A percentile compares a stretch with the other conserved stretches of the same genome.
Conservation (phyloP, 2,113 vertebrate genomes). For the Thunnus thynnus region DNA sequence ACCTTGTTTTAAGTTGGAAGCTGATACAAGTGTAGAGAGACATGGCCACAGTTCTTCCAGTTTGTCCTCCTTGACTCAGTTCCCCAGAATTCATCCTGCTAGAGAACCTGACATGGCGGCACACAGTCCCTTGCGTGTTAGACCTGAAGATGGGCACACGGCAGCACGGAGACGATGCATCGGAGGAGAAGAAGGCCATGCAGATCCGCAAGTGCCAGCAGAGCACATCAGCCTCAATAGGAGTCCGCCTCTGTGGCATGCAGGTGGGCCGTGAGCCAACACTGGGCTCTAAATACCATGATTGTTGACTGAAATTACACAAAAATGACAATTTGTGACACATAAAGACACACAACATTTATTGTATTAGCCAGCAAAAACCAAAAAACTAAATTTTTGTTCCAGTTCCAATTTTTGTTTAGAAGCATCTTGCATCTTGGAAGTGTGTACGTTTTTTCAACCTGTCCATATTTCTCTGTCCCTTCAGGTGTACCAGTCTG, state of each 20-base stretch:
- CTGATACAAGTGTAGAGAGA: background rate
- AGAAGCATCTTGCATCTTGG: too few relatives aligned
- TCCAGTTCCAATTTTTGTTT: too few relatives aligned
- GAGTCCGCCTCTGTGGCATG: constrained; percentile 96
- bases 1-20: background rate
- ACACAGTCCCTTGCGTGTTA: constrained; percentile 92
- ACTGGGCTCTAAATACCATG: background rate
- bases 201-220: constrained; percentile 99
- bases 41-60: rapidly evolving
- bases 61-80: constrained; percentile 77
- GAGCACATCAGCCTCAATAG: constrained; percentile 97
- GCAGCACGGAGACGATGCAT: constrained; percentile 95
- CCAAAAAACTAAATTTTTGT: too few relatives aligned
- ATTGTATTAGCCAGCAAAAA: background rate
- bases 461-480: background rate
- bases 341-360: background rate
- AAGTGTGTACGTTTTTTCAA: background rate
- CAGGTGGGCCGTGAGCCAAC: constrained; percentile 85
- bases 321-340: too few relatives aligned
- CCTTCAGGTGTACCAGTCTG: constrained; percentile 94
- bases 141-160: constrained; percentile 98
- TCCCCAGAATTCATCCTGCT: constrained; percentile 95
- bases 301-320: too few relatives aligned
- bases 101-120: constrained; percentile 96
- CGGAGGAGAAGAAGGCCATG: constrained; percentile 95